Conservation (phyloP, 2,888 invertebrate species). For the Tachina fera region DNA sequence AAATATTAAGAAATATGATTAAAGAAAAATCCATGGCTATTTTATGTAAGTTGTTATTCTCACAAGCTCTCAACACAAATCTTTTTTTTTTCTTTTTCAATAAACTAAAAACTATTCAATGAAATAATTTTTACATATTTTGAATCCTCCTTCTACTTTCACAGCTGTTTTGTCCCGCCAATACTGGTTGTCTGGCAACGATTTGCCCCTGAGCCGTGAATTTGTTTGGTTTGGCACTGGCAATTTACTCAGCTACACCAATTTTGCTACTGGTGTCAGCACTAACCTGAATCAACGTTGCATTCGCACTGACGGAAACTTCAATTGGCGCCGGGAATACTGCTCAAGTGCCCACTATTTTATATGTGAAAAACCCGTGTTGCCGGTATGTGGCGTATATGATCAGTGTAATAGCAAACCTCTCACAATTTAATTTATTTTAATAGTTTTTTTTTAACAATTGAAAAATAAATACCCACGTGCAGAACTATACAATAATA, state of each 20-base stretch:
- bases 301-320: constrained; percentile 26
- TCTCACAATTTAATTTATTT: neutral
- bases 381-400: constrained; percentile 4
- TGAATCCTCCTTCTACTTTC: neutral
- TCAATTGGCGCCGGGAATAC: constrained; percentile 29
- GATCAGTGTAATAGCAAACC: neutral
- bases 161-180: constrained; percentile 1
- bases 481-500: neutral
- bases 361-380: constrained; percentile 39
- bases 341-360: constrained; percentile 27
- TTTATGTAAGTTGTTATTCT: no score
- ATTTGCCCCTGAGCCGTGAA: constrained; percentile 19
- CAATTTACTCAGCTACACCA: constrained; percentile 20
- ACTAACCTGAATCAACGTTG: constrained; percentile 27
- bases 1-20: no score
- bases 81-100: no score
- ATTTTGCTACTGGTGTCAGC: constrained; percentile 3
- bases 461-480: neutral
- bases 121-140: neutral
- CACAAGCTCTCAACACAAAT: neutral
- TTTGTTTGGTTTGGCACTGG: constrained; percentile 52
- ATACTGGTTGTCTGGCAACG: constrained; percentile 57
- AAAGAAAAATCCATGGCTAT: no score
- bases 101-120: no score
- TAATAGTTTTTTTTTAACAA: neutral